phyloP scores from a whole-genome alignment of 1,140 invertebrate species.

The Fopius arisanus region DNA sequence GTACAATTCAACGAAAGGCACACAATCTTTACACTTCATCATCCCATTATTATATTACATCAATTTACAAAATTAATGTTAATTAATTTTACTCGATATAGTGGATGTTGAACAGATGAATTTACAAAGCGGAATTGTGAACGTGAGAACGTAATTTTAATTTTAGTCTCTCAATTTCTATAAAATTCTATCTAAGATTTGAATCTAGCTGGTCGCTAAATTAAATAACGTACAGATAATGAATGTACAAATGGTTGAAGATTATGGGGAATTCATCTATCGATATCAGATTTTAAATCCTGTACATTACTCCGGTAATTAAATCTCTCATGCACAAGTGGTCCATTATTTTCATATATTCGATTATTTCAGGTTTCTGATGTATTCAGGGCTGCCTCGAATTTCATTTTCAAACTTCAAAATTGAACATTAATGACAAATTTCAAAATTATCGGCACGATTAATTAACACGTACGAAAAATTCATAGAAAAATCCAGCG shows the following conservation, averaged over 20 bases:
- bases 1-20: conserved; percentile 51
- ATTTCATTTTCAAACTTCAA: too few relatives aligned
- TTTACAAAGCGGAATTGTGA: conserved; percentile 51
- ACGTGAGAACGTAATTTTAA: conserved; percentile 33
- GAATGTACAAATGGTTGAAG: neutral
- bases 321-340: neutral
- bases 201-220: neutral
- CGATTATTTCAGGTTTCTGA: neutral
- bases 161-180: conserved; percentile 27
- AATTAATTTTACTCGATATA: conserved; percentile 52
- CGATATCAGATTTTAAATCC: conserved; percentile 13
- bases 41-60: conserved; percentile 44
- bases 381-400: neutral
- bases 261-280: neutral
- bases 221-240: neutral
- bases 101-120: conserved; percentile 41
- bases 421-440: too few relatives aligned
- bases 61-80: conserved; percentile 59
- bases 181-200: conserved; percentile 35
- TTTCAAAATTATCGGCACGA: too few relatives aligned
- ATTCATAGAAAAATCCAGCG: too few relatives aligned
- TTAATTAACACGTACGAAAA: too few relatives aligned
- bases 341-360: conserved; percentile 15
- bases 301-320: conserved; percentile 2
- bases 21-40: conserved; percentile 48